Percentiles rank a stretch among this genome's conserved stretches.
Conservation (phyloP, 2,797 vertebrate species). For the Girardinus metallicus region DNA sequence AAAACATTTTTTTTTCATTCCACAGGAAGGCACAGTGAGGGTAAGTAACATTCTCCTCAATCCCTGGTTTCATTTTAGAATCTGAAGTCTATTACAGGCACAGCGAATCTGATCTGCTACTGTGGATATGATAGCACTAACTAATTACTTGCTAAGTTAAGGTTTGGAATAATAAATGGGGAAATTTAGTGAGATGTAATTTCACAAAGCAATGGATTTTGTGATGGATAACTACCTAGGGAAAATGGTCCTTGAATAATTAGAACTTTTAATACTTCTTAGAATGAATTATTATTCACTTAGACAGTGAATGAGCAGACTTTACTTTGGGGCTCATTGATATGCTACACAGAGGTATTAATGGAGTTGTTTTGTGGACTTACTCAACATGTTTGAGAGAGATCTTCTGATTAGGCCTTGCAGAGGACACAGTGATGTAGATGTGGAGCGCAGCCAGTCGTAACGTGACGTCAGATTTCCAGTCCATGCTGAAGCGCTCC, state of each 20-base stretch:
- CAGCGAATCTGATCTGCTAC: slow-evolving; percentile 53
- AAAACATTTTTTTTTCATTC: slow-evolving; percentile 14
- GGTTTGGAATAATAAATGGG: slow-evolving; percentile 55
- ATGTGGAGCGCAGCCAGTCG: slow-evolving; percentile 95
- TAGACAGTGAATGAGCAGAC: slow-evolving; percentile 56
- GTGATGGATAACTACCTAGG: slow-evolving; percentile 39
- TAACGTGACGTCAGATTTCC: slow-evolving; percentile 93
- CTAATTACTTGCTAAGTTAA: slow-evolving; percentile 63
- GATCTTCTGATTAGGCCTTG: slow-evolving; percentile 96
- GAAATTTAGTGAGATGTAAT: slow-evolving; percentile 57
- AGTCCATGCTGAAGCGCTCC: slow-evolving; percentile 93
- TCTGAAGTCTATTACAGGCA: slow-evolving; percentile 45
- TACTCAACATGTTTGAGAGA: slow-evolving; percentile 98
- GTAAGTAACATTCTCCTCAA: slow-evolving; percentile 21
- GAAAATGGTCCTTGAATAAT: slow-evolving; percentile 56
- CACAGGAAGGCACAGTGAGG: slow-evolving; percentile 15
- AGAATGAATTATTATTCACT: slow-evolving; percentile 62
- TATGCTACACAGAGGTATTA: slow-evolving; percentile 24
- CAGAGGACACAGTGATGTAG: slow-evolving; percentile 96
- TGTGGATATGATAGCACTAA: slow-evolving; percentile 43
- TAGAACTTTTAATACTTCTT: slow-evolving; percentile 54
- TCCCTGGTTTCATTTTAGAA: slow-evolving; percentile 38
- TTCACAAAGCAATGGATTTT: slow-evolving; percentile 58
- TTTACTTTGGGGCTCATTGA: slow-evolving; percentile 31
- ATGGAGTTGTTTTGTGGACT: slow-evolving; percentile 73